Conservation (phyloP, 2,797 vertebrate species). For the Amazona ochrocephala region DNA sequence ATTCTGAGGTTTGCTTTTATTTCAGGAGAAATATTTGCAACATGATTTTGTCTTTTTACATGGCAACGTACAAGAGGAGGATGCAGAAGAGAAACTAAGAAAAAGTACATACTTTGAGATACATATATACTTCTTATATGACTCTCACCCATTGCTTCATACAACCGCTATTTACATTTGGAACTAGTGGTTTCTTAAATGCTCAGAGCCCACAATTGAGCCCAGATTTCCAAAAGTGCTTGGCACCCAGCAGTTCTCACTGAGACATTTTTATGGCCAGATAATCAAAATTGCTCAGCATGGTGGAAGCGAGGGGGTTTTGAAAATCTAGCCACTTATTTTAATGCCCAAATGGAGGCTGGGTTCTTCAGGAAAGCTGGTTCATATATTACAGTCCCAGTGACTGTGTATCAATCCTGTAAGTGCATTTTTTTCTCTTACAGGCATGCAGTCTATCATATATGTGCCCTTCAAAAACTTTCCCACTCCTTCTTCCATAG, state of each 20-base stretch:
- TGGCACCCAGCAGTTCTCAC: constrained; percentile 66
- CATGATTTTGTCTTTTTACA: not conserved
- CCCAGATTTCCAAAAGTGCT: constrained; percentile 72
- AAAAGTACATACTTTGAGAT: not conserved
- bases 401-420: not conserved
- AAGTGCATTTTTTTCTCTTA: not conserved
- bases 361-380: constrained; percentile 30
- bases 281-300: constrained; percentile 71
- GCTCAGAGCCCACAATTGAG: constrained; percentile 64
- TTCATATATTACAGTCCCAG: constrained; percentile 26
- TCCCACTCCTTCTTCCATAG: not conserved
- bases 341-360: constrained; percentile 48
- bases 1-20: not conserved
- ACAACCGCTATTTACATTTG: constrained; percentile 27
- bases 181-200: constrained; percentile 51
- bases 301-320: constrained; percentile 62
- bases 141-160: constrained; percentile 7
- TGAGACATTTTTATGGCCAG: constrained; percentile 70
- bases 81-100: not conserved
- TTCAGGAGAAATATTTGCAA: not conserved
- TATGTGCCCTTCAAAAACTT: not conserved
- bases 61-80: not conserved
- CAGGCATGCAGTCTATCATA: not conserved
- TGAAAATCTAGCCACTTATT: constrained; percentile 64
- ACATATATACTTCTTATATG: not conserved